Evolutionary conservation across 2,113 vertebrate genomes (phyloP), one percentile per base, ranked within the genome.

Genomic region (Melanerpes aurifrons): DNA sequence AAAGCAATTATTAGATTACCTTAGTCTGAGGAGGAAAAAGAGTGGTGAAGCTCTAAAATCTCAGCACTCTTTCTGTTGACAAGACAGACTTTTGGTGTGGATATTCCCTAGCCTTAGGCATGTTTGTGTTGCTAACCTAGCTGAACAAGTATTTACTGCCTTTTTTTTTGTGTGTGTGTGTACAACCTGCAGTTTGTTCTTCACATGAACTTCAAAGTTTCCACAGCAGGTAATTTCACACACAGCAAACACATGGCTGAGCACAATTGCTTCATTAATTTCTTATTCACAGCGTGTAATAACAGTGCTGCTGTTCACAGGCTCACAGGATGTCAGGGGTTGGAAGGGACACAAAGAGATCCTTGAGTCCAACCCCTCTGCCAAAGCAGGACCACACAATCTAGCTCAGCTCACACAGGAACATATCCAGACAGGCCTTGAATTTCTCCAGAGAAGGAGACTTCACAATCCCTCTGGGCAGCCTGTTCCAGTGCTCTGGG

Each of bases 1-100:
- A 83, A 96, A 97, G 68, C 84, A 87, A 82, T 93, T 43, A 89
- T 96, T 96, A 95, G 80, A 90, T 94, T 94, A 89, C 82, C 59
- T 10, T 61, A 90, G 73, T 88, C 57, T 87, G 67, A 76, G 68
- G 66, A 75, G 45, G 56, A 86, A 57, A 91, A 92, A 86, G 56
- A 80, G 29, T 86, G 45, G 95, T 94, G 82, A 66, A 83, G 56
- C 74, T 92, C 54, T 93, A 82, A 89, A 56, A 28, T 48, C 43
- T 53, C n/a, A 66, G 21, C 92, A 6, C 91, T 89, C 75, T 92
- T 95, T 96, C 45, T 81, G 16, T 93, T 91, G 61, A 78, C 92
- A 54, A 91, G 84, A 94, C 21, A 95, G 92, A 87, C 68, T 71
- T 68, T 92, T 94, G 70, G 10, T 17, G 66, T 40, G 57, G 83